Evolutionary conservation across 2,113 vertebrate species (phyloP), one percentile per base, ranked within the genome.

Genomic region (Heptranchias perlo): DNA sequence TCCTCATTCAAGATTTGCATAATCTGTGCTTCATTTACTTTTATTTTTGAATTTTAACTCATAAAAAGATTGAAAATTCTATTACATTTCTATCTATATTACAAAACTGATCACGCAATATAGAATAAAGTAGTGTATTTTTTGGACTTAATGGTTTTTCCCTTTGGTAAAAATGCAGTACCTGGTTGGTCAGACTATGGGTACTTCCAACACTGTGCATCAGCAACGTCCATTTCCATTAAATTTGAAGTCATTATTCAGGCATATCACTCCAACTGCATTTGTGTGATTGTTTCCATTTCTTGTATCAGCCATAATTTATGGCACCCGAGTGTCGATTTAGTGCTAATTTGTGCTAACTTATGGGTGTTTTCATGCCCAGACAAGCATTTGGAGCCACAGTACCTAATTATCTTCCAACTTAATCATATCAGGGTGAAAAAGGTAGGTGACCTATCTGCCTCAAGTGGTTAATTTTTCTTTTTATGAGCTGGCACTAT

Each of bases 391-490:
- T 61, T 35, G 54, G 28, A 44, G 58, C 44, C 35, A 93, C 7
- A 6, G 58, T 93, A 39, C 16, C 35, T 39, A 62, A 64, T 93
- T 62, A 62, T 62, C 35, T 62, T 39, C 58, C 64, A 61, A 93
- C 89, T 92, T 61, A 93, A 64, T 93, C 58, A 93, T 93, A 62
- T 62, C n/a, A 18, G n/a, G 89, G 58, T 93, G n/a, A 93, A 62
- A 62, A 62, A 93, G 87, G 35, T 64, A 39, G 58, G 89, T 93
- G 89, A 93, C 58, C 58, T 44, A 64, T 62, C 89, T 93, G 58
- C 58, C 58, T 93, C 89, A 62, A 93, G 58, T 62, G 35, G 35
- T 93, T 61, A n/a, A 62, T 62, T 89, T 62, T 16, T 10, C 58
- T 39, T 62, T 93, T 62, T 93, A 93, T 93, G 89, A 64, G 54